Evolutionary conservation across 2,888 invertebrate genomes (phyloP), one percentile per base, ranked within the genome.

Genomic region (Lasiommata megera): DNA sequence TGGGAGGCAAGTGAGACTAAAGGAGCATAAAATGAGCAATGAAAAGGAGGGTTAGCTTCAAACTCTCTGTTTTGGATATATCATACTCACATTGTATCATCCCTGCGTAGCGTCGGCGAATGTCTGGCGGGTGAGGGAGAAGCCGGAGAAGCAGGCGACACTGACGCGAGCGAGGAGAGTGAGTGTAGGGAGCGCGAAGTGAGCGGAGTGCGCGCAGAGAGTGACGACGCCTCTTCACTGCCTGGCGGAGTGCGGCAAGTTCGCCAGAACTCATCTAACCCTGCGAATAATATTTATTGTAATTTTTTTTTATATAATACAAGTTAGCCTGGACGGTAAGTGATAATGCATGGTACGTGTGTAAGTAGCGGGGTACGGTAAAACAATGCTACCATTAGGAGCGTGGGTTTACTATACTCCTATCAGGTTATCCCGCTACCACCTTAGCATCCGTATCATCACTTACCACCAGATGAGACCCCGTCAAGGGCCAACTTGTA

Each of bases 201-300:
- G 56, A 87, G 86, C 74, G 88, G 84, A 64, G 88, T 87, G 72
- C 87, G 88, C 48, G 82, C 71, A 41, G 68, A 68, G 53, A 66
- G 64, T 31, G 69, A 65, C 40, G 88, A 89, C 67, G 83, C 82
- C 68, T 88, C 88, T 71, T 88, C 88, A 72, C 88, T 87, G 77
- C 89, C 89, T 16, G 89, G 88, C 69, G 89, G 89, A 62, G 89
- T 88, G 72, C 89, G 88, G 69, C 89, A 88, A 43, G 85, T 79
- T 65, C 90, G 90, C 90, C 90, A 90, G 74, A 89, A 90, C 75
- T 88, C 88, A 56, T 88, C 89, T 64, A 90, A 68, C 3, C 89
- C 88, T 88, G 52, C 1, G 7, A 28, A 12, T 1, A n/a, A 44
- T 1, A 12, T 28, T 14, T n/a, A 14, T n/a, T n/a, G n/a, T n/a